Conservation (phyloP, 1,140 invertebrate species). For the Hypothenemus hampei region DNA sequence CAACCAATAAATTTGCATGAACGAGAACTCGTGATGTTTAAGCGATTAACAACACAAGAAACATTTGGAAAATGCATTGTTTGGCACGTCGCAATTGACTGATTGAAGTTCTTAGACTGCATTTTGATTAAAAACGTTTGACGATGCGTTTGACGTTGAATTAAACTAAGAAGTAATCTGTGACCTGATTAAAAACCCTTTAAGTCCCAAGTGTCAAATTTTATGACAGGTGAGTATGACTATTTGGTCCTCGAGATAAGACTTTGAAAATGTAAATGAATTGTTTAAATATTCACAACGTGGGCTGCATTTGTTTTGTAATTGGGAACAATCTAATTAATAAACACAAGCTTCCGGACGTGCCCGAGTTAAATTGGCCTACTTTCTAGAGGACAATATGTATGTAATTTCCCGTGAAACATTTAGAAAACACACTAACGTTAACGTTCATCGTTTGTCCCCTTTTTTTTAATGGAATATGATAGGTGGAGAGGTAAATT, state of each 20-base stretch:
- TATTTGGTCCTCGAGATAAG: background rate
- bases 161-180: conserved; percentile 13
- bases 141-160: too few species aligned
- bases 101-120: too few species aligned
- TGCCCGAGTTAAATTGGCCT: too few species aligned
- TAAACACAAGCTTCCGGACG: background rate
- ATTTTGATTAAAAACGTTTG: too few species aligned
- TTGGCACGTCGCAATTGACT: too few species aligned
- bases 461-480: background rate
- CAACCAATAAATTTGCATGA: too few species aligned
- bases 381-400: background rate
- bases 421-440: background rate
- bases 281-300: conserved; percentile 6
- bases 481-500: background rate
- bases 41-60: too few species aligned
- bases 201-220: too few species aligned
- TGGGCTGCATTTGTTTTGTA: conserved; percentile 1
- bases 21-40: too few species aligned
- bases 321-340: conserved; percentile 1
- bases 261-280: conserved; percentile 8
- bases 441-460: background rate
- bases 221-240: background rate
- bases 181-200: conserved; percentile 13
- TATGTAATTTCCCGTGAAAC: background rate
- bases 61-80: too few species aligned